Evolutionary conservation across 2,113 vertebrate genomes (phyloP).

Genomic region (Nannobrachium achirus): DNA sequence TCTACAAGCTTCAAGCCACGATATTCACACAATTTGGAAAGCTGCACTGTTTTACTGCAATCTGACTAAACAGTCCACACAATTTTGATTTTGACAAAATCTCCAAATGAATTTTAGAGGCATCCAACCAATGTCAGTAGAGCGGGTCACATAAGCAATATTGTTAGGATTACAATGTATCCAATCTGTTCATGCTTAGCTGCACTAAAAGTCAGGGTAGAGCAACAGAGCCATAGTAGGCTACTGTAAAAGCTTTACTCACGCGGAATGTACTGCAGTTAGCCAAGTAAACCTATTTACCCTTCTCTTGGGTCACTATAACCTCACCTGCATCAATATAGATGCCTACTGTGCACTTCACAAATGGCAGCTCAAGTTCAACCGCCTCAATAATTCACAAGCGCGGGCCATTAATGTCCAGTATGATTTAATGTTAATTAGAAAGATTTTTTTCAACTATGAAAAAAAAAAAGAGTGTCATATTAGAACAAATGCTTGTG

Average conservation of each 20-base stretch:
- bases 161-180: neutral
- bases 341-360: neutral
- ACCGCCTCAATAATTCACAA: constrained; percentile 3
- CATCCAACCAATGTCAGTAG: neutral
- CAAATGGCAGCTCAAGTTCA: neutral
- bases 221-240: no score
- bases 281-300: neutral
- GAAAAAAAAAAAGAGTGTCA: no score
- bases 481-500: no score
- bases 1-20: no score
- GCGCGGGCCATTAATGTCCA: neutral
- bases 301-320: neutral
- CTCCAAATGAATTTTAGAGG: neutral
- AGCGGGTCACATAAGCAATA: no score
- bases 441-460: no score
- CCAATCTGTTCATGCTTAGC: constrained; percentile 14
- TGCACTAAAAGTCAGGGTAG: constrained; percentile 18
- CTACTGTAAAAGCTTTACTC: neutral
- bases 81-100: no score
- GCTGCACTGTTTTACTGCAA: no score
- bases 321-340: constrained; percentile 14
- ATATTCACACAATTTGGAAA: no score
- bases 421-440: no score
- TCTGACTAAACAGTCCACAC: no score
- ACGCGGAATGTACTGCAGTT: neutral